Evolutionary conservation across 2,797 vertebrate genomes (phyloP).

Genomic region (Coreius guichenoti): DNA sequence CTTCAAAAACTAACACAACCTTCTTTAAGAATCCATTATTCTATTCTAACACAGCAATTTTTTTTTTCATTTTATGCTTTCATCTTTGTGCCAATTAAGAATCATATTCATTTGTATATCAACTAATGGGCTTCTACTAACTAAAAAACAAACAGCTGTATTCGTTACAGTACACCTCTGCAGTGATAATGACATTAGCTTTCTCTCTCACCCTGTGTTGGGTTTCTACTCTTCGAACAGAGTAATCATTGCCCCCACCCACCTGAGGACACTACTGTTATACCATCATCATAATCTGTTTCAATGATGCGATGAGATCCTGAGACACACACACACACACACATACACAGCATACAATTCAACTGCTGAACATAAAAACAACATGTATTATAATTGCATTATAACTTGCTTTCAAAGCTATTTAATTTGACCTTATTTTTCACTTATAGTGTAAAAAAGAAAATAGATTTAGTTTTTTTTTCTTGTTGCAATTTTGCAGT

Average conservation of each 20-base stretch:
- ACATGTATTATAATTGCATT: slow-evolving; percentile 42
- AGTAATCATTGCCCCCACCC: slow-evolving; percentile 86
- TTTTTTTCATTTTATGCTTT: not conserved
- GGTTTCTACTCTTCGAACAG: slow-evolving; percentile 71
- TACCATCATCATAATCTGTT: slow-evolving; percentile 99
- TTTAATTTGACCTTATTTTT: not conserved
- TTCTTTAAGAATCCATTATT: slow-evolving; percentile 9
- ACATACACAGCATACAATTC: slow-evolving; percentile 67
- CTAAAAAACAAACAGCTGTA: not conserved
- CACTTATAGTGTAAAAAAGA: not conserved
- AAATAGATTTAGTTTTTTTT: not conserved
- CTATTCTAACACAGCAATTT: not conserved
- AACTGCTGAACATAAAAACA: slow-evolving; percentile 47
- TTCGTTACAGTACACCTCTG: not conserved
- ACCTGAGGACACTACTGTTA: slow-evolving; percentile 96
- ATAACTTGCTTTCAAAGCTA: not conserved
- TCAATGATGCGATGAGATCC: slow-evolving; percentile 99
- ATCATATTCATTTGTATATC: not conserved
- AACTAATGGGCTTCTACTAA: not conserved
- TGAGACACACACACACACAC: slow-evolving; percentile 79
- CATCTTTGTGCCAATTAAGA: slow-evolving; percentile 6
- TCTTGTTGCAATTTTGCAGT: not conserved
- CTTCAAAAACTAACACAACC: not conserved
- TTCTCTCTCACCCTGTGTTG: slow-evolving; percentile 75
- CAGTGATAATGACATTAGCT: not conserved